Evolutionary conservation across 2,797 vertebrate genomes (phyloP).

Genomic region (Ceyx erithaca): DNA sequence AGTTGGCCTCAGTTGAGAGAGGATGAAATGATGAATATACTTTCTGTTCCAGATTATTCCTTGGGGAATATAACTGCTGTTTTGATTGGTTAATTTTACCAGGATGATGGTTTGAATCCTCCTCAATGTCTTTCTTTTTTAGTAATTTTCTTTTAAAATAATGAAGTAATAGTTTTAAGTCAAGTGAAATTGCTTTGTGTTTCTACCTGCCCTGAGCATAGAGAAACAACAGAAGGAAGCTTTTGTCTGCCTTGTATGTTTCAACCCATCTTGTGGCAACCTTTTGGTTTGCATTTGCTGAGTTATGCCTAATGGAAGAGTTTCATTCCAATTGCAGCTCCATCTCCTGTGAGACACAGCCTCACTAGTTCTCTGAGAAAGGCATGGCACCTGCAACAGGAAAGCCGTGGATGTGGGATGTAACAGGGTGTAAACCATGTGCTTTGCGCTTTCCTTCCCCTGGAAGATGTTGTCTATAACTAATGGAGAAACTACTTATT

Average conservation of each 20-base stretch:
- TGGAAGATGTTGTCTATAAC: conserved; percentile 28
- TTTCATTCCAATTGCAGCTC: not conserved
- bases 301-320: not conserved
- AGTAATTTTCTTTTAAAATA: not conserved
- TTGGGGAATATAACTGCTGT: not conserved
- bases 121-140: not conserved
- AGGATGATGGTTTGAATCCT: not conserved
- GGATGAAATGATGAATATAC: not conserved
- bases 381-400: not conserved
- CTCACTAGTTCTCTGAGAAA: not conserved
- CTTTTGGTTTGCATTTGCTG: not conserved
- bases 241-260: not conserved
- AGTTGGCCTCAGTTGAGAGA: not conserved
- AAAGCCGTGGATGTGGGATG: conserved; percentile 12
- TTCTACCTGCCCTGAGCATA: not conserved
- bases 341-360: not conserved
- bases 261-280: not conserved
- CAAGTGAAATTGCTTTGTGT: not conserved
- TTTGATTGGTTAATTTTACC: not conserved
- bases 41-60: not conserved
- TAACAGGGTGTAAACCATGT: conserved; percentile 26
- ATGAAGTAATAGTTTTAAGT: not conserved
- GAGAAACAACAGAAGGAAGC: not conserved
- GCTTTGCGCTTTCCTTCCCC: conserved; percentile 22
- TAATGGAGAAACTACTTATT: conserved; percentile 56